Base-by-base conservation (phyloP, 2,888 invertebrate genomes). In the Aleiodes alternator region DNA sequence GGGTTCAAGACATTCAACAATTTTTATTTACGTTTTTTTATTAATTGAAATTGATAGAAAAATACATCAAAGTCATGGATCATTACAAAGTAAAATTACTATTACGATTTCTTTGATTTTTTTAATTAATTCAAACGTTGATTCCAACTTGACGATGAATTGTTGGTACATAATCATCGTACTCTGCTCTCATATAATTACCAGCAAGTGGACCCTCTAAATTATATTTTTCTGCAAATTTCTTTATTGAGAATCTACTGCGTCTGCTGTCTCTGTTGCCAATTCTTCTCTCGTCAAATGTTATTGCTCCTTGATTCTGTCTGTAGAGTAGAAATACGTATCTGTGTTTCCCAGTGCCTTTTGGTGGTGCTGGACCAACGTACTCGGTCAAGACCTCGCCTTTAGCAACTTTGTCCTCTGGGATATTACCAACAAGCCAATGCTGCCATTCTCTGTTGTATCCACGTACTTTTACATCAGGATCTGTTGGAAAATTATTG, bases 151-250 rank as follows among this genome's bases (percentile, higher is more conserved):
- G 90, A 73, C 89, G 90, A 53, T 90, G 87, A 61, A 90, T 82
- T 50, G 80, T 85, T n/a, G 91, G 90, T 9, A 93, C 93, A 82
- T 92, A 93, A 78, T 92, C 91, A 81, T 93, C 93, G 84, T 91
- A 93, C 86, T 93, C 88, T 3, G 92, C 93, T 57, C 90, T 86
- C 86, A 91, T 92, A 84, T 92, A 93, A 82, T 93, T 93, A 16
- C 93, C 93, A 82, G 93, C 93, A 34, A 93, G 86, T 0, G 93
- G 92, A 3, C 90, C 86, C 6, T 93, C 93, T 75, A 93, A 86
- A 80, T 92, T 90, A 82, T 91, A 93, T 78, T 93, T 91, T 69
- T 91, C 88, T 0, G 92, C 92, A 81, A 93, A 93, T 81, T 92
- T 92, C 0, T 90, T 85, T 78, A 92, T 90, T 0, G 92, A 92